Evolutionary conservation across 2,797 vertebrate species (phyloP).

Genomic region (Hoplostethus atlanticus): DNA sequence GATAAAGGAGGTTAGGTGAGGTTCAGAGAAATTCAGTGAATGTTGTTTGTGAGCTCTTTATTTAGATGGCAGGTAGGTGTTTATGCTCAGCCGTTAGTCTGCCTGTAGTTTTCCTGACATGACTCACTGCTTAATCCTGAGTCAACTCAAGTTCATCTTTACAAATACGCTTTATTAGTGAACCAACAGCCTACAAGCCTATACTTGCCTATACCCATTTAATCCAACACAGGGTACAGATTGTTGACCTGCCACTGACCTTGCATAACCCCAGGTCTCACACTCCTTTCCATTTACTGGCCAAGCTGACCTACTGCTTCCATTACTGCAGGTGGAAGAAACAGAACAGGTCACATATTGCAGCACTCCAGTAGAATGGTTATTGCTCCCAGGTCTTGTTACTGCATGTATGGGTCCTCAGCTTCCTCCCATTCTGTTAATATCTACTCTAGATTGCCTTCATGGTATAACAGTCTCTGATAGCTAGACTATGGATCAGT

Average conservation of each 20-base stretch:
- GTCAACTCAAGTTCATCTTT: constrained; percentile 39
- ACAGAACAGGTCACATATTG: constrained; percentile 53
- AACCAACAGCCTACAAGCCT: constrained; percentile 47
- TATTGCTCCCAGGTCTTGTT: constrained; percentile 42
- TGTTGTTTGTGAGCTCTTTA: constrained; percentile 1
- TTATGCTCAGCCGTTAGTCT: constrained; percentile 2
- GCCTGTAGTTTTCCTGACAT: constrained; percentile 47
- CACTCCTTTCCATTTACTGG: constrained; percentile 17
- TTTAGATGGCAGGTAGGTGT: constrained; percentile 1
- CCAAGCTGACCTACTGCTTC: constrained; percentile 20
- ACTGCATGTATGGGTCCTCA: constrained; percentile 30
- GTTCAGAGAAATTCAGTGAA: constrained; percentile 39
- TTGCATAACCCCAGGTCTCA: constrained; percentile 10
- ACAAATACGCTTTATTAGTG: constrained; percentile 54
- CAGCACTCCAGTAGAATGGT: constrained; percentile 25
- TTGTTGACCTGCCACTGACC: constrained; percentile 37
- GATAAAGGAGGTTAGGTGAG: constrained; percentile 59
- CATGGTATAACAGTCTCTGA: constrained; percentile 2
- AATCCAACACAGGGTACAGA: constrained; percentile 39
- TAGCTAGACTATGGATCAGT: neutral
- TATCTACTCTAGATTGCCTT: constrained; percentile 45
- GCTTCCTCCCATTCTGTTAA: constrained; percentile 1
- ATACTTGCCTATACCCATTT: constrained; percentile 40
- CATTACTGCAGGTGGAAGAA: constrained; percentile 33
- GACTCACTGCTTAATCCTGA: constrained; percentile 36